These are phyloP conservation scores for Volucella inanis DNA, from an alignment of 2,888 invertebrate genomes.

Conservation along the genomic window DNA sequence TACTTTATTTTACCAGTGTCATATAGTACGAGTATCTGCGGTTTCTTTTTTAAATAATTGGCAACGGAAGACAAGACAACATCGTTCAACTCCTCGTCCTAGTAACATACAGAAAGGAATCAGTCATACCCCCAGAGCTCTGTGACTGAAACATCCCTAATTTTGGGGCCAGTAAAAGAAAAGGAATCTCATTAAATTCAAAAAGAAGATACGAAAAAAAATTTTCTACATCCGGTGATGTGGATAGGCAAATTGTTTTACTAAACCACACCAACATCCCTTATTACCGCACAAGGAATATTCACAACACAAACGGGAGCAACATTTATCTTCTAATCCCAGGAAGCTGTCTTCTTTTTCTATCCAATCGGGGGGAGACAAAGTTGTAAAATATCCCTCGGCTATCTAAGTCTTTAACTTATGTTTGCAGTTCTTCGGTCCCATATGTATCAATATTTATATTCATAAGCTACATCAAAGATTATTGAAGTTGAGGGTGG, in stretches of 20 bases:
- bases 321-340: slow-evolving; percentile 70
- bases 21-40: slow-evolving; percentile 56
- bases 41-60: slow-evolving; percentile 66
- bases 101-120: slow-evolving; percentile 28
- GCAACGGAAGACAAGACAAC: slow-evolving; percentile 40
- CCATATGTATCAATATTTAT: slow-evolving; percentile 67
- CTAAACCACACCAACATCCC: slow-evolving; percentile 56
- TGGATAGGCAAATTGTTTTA: slow-evolving; percentile 9
- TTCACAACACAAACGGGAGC: slow-evolving; percentile 59
- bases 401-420: slow-evolving; percentile 60
- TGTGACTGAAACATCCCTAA: slow-evolving; percentile 11
- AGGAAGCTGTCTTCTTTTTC: slow-evolving; percentile 48
- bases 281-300: slow-evolving; percentile 54
- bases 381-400: slow-evolving; percentile 64
- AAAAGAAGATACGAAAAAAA: slow-evolving; percentile 13
- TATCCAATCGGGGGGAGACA: background rate
- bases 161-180: slow-evolving; percentile 24
- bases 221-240: background rate
- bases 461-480: slow-evolving; percentile 61
- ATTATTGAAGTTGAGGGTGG: slow-evolving; percentile 10
- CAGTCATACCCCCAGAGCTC: slow-evolving; percentile 39
- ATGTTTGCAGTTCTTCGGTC: slow-evolving; percentile 28
- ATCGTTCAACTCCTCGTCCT: slow-evolving; percentile 60
- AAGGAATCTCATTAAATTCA: slow-evolving; percentile 60
- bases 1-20: slow-evolving; percentile 51